Conservation (phyloP, 2,797 vertebrate genomes). For the Notolabrus celidotus region DNA sequence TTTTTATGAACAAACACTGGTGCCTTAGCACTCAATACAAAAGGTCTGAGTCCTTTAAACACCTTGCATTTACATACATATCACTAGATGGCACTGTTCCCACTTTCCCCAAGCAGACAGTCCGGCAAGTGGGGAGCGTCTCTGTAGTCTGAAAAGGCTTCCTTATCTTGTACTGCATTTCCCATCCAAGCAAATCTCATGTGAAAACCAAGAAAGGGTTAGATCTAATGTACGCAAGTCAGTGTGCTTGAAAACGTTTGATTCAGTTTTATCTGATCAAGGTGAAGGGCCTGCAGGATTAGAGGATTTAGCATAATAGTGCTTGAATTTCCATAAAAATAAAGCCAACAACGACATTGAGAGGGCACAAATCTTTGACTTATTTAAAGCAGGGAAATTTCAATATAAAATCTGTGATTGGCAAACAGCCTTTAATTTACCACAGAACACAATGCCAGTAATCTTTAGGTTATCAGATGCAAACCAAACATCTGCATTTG, state of each 20-base stretch:
- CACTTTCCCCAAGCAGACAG: slow-evolving; percentile 56
- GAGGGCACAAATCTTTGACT: slow-evolving; percentile 29
- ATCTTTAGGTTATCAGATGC: slow-evolving; percentile 20
- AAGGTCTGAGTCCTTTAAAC: slow-evolving; percentile 5
- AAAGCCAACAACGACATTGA: slow-evolving; percentile 17
- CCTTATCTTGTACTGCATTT: slow-evolving; percentile 65
- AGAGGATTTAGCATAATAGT: slow-evolving; percentile 48
- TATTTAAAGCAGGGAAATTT: slow-evolving; percentile 2
- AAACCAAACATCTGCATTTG: slow-evolving; percentile 23
- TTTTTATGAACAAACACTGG: not conserved
- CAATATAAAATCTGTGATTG: not conserved
- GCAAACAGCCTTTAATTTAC: slow-evolving; percentile 15
- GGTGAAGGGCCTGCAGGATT: slow-evolving; percentile 38
- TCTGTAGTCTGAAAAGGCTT: slow-evolving; percentile 39
- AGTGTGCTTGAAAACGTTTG: slow-evolving; percentile 59
- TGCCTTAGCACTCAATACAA: slow-evolving; percentile 5
- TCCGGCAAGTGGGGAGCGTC: slow-evolving; percentile 35
- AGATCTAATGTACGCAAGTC: slow-evolving; percentile 57
- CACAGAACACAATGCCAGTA: not conserved
- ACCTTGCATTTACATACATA: slow-evolving; percentile 11
- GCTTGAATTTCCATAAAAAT: slow-evolving; percentile 47
- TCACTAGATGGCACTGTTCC: slow-evolving; percentile 83
- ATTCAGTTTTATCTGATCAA: slow-evolving; percentile 57
- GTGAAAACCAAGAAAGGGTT: slow-evolving; percentile 43
- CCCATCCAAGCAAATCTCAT: slow-evolving; percentile 55